Evolutionary conservation across 2,888 invertebrate genomes (phyloP), one percentile per base, ranked within the genome.

Genomic region (Digitonthophagus gazella): DNA sequence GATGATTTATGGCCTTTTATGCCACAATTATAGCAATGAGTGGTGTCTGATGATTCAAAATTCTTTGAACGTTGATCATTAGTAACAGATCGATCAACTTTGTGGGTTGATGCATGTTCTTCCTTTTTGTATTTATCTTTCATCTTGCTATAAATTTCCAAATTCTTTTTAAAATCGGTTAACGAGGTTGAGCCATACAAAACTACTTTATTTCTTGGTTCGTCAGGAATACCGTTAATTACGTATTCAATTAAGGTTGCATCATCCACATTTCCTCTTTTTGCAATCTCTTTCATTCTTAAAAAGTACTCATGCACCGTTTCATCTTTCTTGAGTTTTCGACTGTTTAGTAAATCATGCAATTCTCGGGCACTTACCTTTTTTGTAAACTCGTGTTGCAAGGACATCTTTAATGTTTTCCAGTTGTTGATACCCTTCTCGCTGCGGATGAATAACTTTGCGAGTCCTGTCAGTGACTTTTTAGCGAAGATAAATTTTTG

Each of bases 161-260:
- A 11, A 63, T 74, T 74, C 6, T 67, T 65, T 63, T 75, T 75
- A 19, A 74, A 72, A 66, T 74, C 73, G 19, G 15, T 64, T 4
- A 72, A 58, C 6, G 56, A 68, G 55, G 55, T 73, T 1, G 74
- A 72, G 11, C 74, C 75, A 64, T 75, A 76, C 6, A 76, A 65
- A 20, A 75, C 66, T 3, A 72, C 67, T 72, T 76, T 76, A 58
- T 74, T 72, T 15, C 44, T n/a, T n/a, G n/a, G 4, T 15, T 73
- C 71, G 65, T 78, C 77, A 4, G 65, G 66, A 15, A 82, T 79
- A 0, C 79, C 81, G 70, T 82, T 80, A 3, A 81, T 79, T 0
- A 81, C 75, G 69, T 80, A 82, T 63, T 80, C 79, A 2, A 80
- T 81, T 3, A 81, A 57, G 1, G 75, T 76, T 65, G 71, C 77